Evolutionary conservation across 1,140 invertebrate genomes (phyloP).

Genomic region (Pentalonia nigronervosa): DNA sequence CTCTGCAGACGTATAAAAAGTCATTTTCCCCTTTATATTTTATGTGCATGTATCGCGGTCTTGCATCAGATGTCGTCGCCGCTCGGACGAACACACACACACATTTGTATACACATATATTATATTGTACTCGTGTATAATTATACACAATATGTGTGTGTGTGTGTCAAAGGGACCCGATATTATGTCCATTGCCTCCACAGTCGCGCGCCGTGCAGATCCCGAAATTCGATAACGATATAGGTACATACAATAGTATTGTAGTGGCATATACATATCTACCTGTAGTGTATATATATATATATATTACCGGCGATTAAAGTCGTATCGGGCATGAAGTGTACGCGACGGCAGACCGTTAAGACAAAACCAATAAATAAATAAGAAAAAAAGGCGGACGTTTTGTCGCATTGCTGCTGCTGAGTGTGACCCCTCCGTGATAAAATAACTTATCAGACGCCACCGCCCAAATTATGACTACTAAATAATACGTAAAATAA

Average conservation of each 20-base stretch:
- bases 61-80: not conserved
- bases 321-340: not conserved
- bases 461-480: not conserved
- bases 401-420: not conserved
- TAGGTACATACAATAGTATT: not conserved
- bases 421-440: not conserved
- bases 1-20: not conserved
- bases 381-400: not conserved
- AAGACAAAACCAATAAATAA: constrained; percentile 14
- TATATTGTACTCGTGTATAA: not conserved
- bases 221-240: constrained; percentile 26
- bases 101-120: not conserved
- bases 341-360: not conserved
- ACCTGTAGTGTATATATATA: not conserved
- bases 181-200: not conserved
- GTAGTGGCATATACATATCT: not conserved
- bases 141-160: not conserved
- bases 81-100: too few species aligned
- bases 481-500: not conserved
- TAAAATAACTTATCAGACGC: not conserved
- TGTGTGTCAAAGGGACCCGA: constrained; percentile 9
- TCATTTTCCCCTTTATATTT: constrained; percentile 5
- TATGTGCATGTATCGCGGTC: not conserved
- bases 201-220: constrained; percentile 36
- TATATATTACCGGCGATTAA: not conserved